Conservation (phyloP, 1,140 invertebrate genomes). For the Eufriesea mexicana region DNA sequence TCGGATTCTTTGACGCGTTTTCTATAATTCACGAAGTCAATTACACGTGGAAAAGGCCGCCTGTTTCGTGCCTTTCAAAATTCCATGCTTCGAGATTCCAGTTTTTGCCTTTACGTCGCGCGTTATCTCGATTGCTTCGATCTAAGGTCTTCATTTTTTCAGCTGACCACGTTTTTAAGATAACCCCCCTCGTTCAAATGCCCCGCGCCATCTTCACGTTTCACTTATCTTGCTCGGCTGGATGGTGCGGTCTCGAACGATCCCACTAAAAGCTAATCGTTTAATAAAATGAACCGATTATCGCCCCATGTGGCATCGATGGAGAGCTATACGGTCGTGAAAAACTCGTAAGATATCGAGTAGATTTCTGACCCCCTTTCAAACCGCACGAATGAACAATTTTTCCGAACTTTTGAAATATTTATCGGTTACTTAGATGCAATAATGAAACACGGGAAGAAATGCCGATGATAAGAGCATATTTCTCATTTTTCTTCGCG, state of each 20-base stretch:
- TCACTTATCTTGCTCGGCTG: not conserved
- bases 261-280: not conserved
- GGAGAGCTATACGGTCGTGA: not conserved
- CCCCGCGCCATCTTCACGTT: not conserved
- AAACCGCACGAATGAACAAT: too few relatives aligned
- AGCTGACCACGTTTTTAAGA: not conserved
- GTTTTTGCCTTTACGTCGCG: not conserved
- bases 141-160: not conserved
- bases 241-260: not conserved
- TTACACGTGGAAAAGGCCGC: not conserved
- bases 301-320: not conserved
- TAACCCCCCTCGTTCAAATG: not conserved
- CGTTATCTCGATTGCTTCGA: not conserved
- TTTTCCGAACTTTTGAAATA: too few relatives aligned
- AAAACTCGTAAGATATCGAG: not conserved
- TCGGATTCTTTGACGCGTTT: too few relatives aligned
- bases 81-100: not conserved
- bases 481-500: too few relatives aligned
- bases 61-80: not conserved
- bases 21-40: not conserved
- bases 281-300: slow-evolving; percentile 4
- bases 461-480: too few relatives aligned
- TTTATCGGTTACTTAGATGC: too few relatives aligned
- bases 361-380: too few relatives aligned
- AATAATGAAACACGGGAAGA: too few relatives aligned